Conservation (phyloP, 2,888 invertebrate species). For the Andrena chrysosceles region DNA sequence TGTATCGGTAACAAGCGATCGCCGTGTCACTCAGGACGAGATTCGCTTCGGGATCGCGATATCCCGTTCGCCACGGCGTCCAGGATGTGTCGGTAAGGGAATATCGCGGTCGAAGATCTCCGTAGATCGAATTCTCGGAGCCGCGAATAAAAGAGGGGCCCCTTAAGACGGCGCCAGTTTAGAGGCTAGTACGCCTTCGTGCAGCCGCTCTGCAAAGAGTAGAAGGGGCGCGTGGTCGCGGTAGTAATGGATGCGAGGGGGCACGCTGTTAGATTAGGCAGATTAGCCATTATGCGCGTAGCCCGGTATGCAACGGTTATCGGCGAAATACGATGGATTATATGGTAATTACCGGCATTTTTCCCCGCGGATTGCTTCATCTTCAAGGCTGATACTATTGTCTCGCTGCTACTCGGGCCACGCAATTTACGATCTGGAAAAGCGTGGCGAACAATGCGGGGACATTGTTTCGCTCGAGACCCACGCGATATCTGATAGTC, state of each 20-base stretch:
- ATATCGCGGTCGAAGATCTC: constrained; percentile 52
- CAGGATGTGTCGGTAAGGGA: constrained; percentile 58
- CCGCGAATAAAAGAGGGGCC: constrained; percentile 53
- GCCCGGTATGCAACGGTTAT: constrained; percentile 24
- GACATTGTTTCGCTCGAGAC: constrained; percentile 16
- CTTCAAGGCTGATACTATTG: constrained; percentile 39
- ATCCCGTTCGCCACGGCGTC: constrained; percentile 41
- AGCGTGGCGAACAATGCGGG: constrained; percentile 32
- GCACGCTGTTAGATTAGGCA: constrained; percentile 46
- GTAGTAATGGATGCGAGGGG: constrained; percentile 41
- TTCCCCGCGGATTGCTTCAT: constrained; percentile 32
- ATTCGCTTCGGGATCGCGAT: constrained; percentile 64
- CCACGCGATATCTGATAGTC: constrained; percentile 25
- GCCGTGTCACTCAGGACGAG: constrained; percentile 63
- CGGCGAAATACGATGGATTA: constrained; percentile 53
- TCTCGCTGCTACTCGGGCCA: constrained; percentile 2
- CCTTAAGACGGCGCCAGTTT: constrained; percentile 49
- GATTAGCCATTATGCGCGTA: constrained; percentile 49
- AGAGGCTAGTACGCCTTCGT: constrained; percentile 9
- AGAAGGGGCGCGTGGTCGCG: constrained; percentile 36
- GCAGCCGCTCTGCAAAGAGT: background rate
- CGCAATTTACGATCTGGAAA: constrained; percentile 27
- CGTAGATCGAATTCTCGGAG: constrained; percentile 59
- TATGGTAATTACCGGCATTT: constrained; percentile 49
- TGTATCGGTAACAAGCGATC: constrained; percentile 72